Base-by-base conservation (phyloP, 53 echinoderm and acorn worm species). In the Paelopatides confundens region DNA sequence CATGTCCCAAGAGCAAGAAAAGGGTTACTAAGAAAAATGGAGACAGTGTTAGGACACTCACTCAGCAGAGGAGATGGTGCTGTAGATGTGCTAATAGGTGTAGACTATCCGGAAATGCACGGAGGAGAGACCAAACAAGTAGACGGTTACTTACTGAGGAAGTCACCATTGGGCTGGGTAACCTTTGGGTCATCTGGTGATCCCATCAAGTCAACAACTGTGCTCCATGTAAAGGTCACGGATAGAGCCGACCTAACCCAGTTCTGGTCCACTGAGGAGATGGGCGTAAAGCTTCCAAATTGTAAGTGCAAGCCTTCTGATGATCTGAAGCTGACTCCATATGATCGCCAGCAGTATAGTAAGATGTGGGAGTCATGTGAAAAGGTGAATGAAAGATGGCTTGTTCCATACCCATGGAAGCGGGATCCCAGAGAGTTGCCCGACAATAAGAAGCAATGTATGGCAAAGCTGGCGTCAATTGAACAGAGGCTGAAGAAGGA, bases 361-460 rank as follows among this genome's bases (percentile, higher is more conserved):
- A n/a, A n/a, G n/a, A n/a, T n/a, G n/a, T n/a, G n/a, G n/a, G n/a
- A n/a, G n/a, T n/a, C n/a, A n/a, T n/a, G n/a, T n/a, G n/a, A n/a
- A n/a, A n/a, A n/a, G n/a, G n/a, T n/a, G n/a, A n/a, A n/a, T n/a
- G n/a, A n/a, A n/a, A n/a, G n/a, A n/a, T n/a, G n/a, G n/a, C n/a
- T n/a, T n/a, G n/a, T n/a, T n/a, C n/a, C n/a, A n/a, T n/a, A n/a
- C n/a, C n/a, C n/a, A n/a, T n/a, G n/a, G n/a, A n/a, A n/a, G n/a
- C n/a, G n/a, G n/a, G n/a, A n/a, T n/a, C n/a, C n/a, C n/a, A n/a
- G n/a, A n/a, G n/a, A n/a, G n/a, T n/a, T n/a, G n/a, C n/a, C n/a
- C n/a, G 87, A 95, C 34, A 95, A 95, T 63, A 88, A 58, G 35
- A 30, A 21, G 17, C 91, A 88, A 30, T 91, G 89, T 28, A 91